Percentiles rank a stretch among this genome's conserved stretches.
phyloP scores from a whole-genome alignment of 2,888 invertebrate genomes.

The Dryobotodes eremita region DNA sequence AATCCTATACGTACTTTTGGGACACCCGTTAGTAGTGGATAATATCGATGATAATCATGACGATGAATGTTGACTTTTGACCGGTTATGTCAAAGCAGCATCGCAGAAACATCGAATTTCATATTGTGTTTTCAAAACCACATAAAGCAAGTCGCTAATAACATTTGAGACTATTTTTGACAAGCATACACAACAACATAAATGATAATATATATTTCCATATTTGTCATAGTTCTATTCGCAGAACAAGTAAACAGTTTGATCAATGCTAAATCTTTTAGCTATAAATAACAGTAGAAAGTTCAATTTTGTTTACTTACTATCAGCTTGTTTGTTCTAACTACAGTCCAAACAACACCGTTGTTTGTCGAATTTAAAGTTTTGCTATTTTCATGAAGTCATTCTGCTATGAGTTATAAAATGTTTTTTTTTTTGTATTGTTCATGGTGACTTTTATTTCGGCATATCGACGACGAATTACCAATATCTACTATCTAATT shows the following conservation, averaged over 20 bases:
- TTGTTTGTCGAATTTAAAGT: slow-evolving; percentile 32
- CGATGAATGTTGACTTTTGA: too few relatives aligned
- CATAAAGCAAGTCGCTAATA: neutral
- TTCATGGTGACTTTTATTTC: neutral
- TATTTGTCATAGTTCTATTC: neutral
- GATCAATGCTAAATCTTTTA: slow-evolving; percentile 50
- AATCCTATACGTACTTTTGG: too few relatives aligned
- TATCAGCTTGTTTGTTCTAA: slow-evolving; percentile 45
- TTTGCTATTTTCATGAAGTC: slow-evolving; percentile 10
- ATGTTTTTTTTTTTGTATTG: neutral
- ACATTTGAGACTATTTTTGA: neutral
- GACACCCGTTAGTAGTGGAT: too few relatives aligned
- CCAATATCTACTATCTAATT: too few relatives aligned
- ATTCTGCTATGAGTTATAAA: neutral
- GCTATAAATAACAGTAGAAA: slow-evolving; percentile 42
- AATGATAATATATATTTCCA: slow-evolving; percentile 1
- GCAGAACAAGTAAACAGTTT: slow-evolving; percentile 56
- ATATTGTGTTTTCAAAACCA: neutral
- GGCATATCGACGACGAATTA: neutral
- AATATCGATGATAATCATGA: too few relatives aligned
- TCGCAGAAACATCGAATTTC: too few relatives aligned
- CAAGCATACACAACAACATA: neutral
- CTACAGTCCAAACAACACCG: slow-evolving; percentile 28
- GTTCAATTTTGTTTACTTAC: slow-evolving; percentile 54
- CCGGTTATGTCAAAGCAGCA: too few relatives aligned